A percentile compares a stretch with the other conserved stretches of the same genome.
phyloP scores from a whole-genome alignment of 2,888 invertebrate species.

The Volucella inanis region DNA sequence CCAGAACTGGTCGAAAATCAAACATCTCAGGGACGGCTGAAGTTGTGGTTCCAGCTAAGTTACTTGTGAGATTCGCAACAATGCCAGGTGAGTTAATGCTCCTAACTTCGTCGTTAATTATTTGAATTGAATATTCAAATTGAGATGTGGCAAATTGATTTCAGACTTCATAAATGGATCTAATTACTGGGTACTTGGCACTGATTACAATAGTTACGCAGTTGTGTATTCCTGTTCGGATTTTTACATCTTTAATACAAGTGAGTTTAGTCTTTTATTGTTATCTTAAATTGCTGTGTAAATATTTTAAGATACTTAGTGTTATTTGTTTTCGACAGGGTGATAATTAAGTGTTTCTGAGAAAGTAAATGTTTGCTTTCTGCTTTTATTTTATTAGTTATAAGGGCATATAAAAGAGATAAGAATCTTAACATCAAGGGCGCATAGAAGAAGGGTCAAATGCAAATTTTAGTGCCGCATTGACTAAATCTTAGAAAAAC shows the following conservation, averaged over 20 bases:
- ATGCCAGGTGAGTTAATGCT: slow-evolving; percentile 73
- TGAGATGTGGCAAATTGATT: slow-evolving; percentile 56
- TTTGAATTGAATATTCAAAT: slow-evolving; percentile 25
- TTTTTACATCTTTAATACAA: slow-evolving; percentile 70
- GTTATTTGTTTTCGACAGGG: background rate
- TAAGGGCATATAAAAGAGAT: no score
- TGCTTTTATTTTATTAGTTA: background rate
- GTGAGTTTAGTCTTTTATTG: slow-evolving; percentile 71
- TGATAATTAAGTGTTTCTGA: background rate
- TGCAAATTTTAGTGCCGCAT: no score
- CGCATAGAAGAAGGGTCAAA: no score
- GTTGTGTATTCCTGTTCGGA: slow-evolving; percentile 85
- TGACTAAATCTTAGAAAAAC: no score
- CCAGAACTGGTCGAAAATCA: slow-evolving; percentile 70
- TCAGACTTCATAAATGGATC: slow-evolving; percentile 74
- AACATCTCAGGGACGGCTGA: slow-evolving; percentile 76
- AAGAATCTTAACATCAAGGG: no score
- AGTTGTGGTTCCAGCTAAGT: slow-evolving; percentile 75
- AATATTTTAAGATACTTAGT: slow-evolving; percentile 35
- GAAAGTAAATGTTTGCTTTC: background rate
- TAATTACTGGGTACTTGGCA: slow-evolving; percentile 85
- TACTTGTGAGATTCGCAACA: slow-evolving; percentile 75
- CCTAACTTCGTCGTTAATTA: slow-evolving; percentile 43
- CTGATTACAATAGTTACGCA: slow-evolving; percentile 85
- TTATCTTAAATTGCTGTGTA: slow-evolving; percentile 26